phyloP scores from a whole-genome alignment of 2,797 vertebrate genomes.

The Clarias platycephalus region DNA sequence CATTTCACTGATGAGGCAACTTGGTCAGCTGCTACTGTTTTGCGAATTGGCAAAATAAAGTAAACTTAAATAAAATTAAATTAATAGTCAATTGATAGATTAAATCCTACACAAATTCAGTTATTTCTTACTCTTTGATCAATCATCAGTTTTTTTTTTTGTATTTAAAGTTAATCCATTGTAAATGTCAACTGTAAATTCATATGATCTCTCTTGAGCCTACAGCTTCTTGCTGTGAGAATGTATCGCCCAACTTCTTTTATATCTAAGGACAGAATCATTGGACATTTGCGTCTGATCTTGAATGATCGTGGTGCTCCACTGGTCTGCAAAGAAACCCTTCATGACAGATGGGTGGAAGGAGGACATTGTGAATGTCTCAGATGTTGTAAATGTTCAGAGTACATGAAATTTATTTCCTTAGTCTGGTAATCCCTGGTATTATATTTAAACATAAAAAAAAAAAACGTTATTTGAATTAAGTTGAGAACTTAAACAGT shows the following conservation, averaged over 20 bases:
- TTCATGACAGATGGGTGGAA: not conserved
- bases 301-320: slow-evolving; percentile 16
- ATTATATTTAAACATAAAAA: not conserved
- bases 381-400: not conserved
- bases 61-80: not conserved
- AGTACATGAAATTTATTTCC: not conserved
- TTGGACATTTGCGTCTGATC: not conserved
- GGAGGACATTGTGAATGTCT: not conserved
- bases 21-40: not conserved
- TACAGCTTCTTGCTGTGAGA: not conserved
- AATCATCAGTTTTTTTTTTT: not conserved
- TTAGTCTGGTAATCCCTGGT: not conserved
- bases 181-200: not conserved
- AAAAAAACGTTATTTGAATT: not conserved
- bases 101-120: not conserved
- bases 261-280: not conserved
- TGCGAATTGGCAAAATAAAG: not conserved
- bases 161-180: not conserved
- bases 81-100: not conserved
- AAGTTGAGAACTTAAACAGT: not conserved
- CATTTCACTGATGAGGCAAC: not conserved
- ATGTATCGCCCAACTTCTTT: not conserved
- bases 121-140: not conserved
- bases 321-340: not conserved
- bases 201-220: not conserved